A percentile compares a stretch with the other conserved stretches of the same genome.
Evolutionary conservation across 2,113 vertebrate species (phyloP).

Genomic region (Spheniscus mendiculus): DNA sequence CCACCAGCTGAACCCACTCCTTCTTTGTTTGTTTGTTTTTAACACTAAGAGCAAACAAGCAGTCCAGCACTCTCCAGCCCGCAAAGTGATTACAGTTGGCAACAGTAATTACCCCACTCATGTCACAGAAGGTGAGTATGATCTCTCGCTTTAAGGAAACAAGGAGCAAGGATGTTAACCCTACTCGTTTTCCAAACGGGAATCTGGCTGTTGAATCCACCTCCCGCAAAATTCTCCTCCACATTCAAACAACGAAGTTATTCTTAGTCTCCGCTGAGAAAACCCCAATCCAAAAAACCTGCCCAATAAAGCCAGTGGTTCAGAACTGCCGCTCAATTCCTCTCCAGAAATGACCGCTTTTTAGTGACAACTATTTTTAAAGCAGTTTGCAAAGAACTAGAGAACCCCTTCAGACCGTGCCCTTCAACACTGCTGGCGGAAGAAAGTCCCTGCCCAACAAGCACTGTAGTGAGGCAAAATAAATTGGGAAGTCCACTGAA

Average conservation of each 20-base stretch:
- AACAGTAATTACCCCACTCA: neutral
- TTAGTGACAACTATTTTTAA: neutral
- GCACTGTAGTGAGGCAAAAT: neutral
- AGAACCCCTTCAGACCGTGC: neutral
- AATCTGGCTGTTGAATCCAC: neutral
- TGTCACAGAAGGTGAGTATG: neutral
- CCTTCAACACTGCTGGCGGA: neutral
- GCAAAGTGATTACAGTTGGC: fast-evolving
- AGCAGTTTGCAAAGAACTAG: neutral
- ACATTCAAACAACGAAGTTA: neutral
- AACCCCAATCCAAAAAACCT: neutral
- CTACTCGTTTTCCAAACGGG: neutral
- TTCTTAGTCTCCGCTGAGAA: neutral
- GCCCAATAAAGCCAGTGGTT: neutral
- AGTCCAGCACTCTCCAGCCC: neutral
- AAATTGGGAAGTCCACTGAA: neutral
- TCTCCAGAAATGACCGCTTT: neutral
- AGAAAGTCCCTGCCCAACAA: neutral
- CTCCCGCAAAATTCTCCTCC: neutral
- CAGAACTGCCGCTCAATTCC: neutral
- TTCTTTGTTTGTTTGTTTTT: neutral
- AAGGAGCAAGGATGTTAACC: neutral
- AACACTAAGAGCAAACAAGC: neutral
- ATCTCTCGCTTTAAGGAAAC: neutral
- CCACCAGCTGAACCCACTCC: neutral